Evolutionary conservation across 2,797 vertebrate species (phyloP), one percentile per base, ranked within the genome.

Genomic region (Lerista edwardsae): DNA sequence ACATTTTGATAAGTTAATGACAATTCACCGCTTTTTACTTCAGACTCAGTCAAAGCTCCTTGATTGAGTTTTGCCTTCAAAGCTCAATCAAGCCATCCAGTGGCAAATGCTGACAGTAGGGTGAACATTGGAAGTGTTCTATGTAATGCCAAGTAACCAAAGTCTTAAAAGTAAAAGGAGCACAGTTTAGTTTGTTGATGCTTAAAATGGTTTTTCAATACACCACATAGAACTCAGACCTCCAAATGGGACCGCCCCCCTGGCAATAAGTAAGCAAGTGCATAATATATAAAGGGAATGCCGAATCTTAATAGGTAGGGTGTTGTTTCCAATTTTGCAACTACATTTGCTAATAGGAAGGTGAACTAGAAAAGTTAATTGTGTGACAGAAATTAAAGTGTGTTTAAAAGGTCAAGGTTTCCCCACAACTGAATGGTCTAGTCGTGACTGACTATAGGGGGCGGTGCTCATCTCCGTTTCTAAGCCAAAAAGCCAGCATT

Each of bases 1-100:
- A 94, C 91, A 81, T 88, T 91, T 80, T 71, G 91, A 93, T 90
- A 95, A 95, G 93, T 92, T 93, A 94, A 91, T 91, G 91, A 95
- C 93, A 93, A 86, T 88, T 77, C 17, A 2, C 83, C 91, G 84
- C 86, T 94, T 90, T 65, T 90, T 92, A 93, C 93, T 87, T 90
- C 91, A 91, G 93, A 86, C 81, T 82, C 88, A 89, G 91, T 92
- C 89, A 71, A 41, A 55, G 19, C 47, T 55, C 51, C 51, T 55
- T 55, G 51, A 55, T 55, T 6, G 47, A 11, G 47, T 94, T 90
- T 64, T 90, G 93, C 92, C 93, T 87, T 90, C 91, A 91, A 93
- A 86, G 19, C 17, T 39, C 59, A 80, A 31, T 69, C 14, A 92
- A 90, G 79, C 79, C 88, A 84, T 71, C 86, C 76, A 91, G 59